These are phyloP conservation scores for Schlechtendalia chinensis DNA, from an alignment of 1,140 invertebrate genomes.

Conservation along the genomic window DNA sequence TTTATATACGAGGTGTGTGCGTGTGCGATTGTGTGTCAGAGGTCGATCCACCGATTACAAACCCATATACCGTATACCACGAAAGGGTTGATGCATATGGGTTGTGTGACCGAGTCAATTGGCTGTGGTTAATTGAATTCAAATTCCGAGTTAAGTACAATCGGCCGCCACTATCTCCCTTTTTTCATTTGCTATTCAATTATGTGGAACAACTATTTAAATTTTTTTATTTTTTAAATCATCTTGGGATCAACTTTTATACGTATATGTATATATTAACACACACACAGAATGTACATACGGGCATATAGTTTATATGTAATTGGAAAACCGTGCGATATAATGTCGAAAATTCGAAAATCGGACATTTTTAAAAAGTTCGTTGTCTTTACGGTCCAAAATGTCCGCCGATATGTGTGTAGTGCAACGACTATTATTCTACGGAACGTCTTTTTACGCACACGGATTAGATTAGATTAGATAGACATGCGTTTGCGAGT, in stretches of 20 bases:
- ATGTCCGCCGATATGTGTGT: no score
- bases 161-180: not conserved
- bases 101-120: slow-evolving; percentile 49
- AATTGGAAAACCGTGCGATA: no score
- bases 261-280: no score
- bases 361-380: no score
- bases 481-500: no score
- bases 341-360: no score
- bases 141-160: slow-evolving; percentile 47
- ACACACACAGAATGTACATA: no score
- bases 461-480: no score
- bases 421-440: no score
- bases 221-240: slow-evolving; percentile 5
- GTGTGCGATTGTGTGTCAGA: slow-evolving; percentile 42
- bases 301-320: no score
- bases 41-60: slow-evolving; percentile 44
- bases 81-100: slow-evolving; percentile 47
- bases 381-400: no score
- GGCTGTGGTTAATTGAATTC: slow-evolving; percentile 47
- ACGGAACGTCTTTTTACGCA: no score
- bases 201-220: not conserved
- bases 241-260: not conserved
- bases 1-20: slow-evolving; percentile 7
- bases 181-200: not conserved
- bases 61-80: slow-evolving; percentile 20